phyloP scores from a whole-genome alignment of 1,140 invertebrate genomes.

The Apis florea region DNA sequence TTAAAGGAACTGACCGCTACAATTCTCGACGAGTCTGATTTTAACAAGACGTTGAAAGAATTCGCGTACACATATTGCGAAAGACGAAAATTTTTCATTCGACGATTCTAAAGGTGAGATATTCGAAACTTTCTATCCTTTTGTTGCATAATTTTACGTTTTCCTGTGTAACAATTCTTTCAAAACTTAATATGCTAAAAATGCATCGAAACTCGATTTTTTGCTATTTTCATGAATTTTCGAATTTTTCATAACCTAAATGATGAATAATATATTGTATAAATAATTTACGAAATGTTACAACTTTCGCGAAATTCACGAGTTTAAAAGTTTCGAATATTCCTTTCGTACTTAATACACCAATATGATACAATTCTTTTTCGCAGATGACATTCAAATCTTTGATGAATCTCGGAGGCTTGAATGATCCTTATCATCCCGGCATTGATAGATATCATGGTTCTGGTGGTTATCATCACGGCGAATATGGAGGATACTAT shows the following conservation, averaged over 20 bases:
- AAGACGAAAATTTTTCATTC: not conserved
- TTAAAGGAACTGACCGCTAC: not conserved
- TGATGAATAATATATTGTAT: too few species aligned
- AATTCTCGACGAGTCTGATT: not conserved
- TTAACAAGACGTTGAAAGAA: not conserved
- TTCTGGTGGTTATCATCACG: constrained; percentile 37
- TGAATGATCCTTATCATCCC: constrained; percentile 26
- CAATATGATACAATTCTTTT: not conserved
- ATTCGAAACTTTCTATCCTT: not conserved
- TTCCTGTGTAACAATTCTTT: not conserved
- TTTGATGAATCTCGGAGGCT: constrained; percentile 61
- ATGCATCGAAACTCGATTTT: too few species aligned
- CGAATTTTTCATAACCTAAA: too few species aligned
- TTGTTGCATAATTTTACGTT: not conserved
- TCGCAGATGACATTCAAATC: constrained; percentile 70
- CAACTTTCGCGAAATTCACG: too few species aligned
- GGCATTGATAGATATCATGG: constrained; percentile 65
- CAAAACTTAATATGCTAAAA: not conserved
- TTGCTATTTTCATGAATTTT: too few species aligned
- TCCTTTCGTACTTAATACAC: too few species aligned
- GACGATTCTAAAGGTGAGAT: not conserved
- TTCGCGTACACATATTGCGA: not conserved
- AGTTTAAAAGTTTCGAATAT: too few species aligned
- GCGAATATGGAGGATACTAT: constrained; percentile 14
- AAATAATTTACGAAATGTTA: not conserved